Base-by-base conservation (phyloP, 2,113 vertebrate genomes). In the Gnathochromis pfefferi region DNA sequence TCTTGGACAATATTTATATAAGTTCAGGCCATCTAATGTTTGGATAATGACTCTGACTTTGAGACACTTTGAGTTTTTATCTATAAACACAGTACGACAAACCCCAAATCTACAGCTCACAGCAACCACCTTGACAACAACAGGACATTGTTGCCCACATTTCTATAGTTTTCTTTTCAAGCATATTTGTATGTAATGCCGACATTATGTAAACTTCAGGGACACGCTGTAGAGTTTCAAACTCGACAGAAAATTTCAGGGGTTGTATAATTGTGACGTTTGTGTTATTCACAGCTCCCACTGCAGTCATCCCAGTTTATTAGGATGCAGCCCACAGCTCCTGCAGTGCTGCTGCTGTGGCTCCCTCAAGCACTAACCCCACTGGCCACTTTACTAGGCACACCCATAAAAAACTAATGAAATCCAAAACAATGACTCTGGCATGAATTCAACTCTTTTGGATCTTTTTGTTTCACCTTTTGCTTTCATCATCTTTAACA, bases 291-390 rank as follows among this genome's bases (percentile, higher is more conserved):
- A 84, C 83, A 91, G 80, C 90, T 83, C 87, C 85, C 81, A 42
- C 89, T 91, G 87, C 92, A 93, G 89, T 82, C 80, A 26, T 89
- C 83, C 78, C 84, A 47, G 78, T 83, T 83, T 89, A 91, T 91
- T 91, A 91, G 85, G 87, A 93, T 91, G 91, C 94, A 45, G 89
- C 88, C 79, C 87, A 82, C 85, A 88, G 87, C 89, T 93, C 85
- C 93, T 87, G 86, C 90, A 86, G 84, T 45, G 70, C 82, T 84
- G 82, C 85, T 84, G 78, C 70, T 87, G 70, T 35, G 4, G 65
- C 63, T 86, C 83, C 85, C 63, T 70, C 19, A 13, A 82, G 86
- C 70, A 13, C 45, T n/a, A 51, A 33, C 73, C 45, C 28, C 73
- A n/a, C 73, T 51, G 73, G 73, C 17, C 45, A 51, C 26, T 33